A percentile compares a stretch with the other conserved stretches of the same genome.
Evolutionary conservation across 2,888 invertebrate species (phyloP).

Genomic region (Drosophila nr. perissopoda): DNA sequence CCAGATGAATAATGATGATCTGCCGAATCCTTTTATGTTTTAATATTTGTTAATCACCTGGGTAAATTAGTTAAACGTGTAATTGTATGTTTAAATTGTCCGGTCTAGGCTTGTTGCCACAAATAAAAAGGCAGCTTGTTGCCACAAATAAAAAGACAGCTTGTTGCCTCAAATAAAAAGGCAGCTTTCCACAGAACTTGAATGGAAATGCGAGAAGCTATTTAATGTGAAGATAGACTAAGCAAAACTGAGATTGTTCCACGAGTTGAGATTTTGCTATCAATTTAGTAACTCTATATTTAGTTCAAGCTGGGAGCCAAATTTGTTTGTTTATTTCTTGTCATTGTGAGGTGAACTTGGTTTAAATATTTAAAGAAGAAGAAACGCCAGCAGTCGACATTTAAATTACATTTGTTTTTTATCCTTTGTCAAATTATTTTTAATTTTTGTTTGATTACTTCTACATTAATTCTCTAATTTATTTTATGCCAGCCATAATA

Average conservation of each 20-base stretch:
- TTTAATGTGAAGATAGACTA: neutral
- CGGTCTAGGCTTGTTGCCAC: neutral
- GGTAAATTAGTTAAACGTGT: slow-evolving; percentile 48
- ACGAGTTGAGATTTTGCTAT: no score
- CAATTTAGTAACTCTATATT: no score
- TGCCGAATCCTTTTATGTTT: slow-evolving; percentile 7
- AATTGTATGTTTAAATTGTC: slow-evolving; percentile 24
- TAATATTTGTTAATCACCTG: slow-evolving; percentile 3
- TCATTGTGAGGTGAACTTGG: no score
- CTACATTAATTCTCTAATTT: no score
- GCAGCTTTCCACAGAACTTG: neutral
- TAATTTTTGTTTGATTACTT: no score
- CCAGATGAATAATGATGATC: slow-evolving; percentile 21
- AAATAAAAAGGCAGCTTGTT: neutral
- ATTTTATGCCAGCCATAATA: neutral
- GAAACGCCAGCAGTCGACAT: neutral
- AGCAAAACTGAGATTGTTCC: no score
- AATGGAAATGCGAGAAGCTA: neutral
- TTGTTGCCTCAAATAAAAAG: neutral
- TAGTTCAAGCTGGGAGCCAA: no score
- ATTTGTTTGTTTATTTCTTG: neutral
- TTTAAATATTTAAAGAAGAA: no score
- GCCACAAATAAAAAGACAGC: neutral
- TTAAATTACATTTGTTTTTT: neutral
- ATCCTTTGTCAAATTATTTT: no score